A percentile compares a stretch with the other conserved stretches of the same genome.
phyloP scores from a whole-genome alignment of 2,888 invertebrate genomes.

The Plagodis pulveraria region DNA sequence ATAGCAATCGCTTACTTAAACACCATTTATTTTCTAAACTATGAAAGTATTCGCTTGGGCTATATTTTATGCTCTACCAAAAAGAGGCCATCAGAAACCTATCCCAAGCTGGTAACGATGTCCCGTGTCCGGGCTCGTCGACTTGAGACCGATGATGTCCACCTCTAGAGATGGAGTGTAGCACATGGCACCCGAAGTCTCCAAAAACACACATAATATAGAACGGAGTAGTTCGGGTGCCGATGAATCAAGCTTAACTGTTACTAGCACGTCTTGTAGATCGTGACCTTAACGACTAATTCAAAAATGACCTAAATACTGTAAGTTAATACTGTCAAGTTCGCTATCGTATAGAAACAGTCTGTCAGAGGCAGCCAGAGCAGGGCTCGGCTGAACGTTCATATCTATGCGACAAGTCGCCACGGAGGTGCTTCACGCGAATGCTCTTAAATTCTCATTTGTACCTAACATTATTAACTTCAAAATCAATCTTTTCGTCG shows the following conservation, averaged over 20 bases:
- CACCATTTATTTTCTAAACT: conserved; percentile 21
- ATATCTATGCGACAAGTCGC: neutral
- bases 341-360: conserved; percentile 46
- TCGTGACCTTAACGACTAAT: conserved; percentile 50
- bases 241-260: conserved; percentile 18
- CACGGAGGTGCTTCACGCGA: conserved; percentile 13
- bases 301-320: conserved; percentile 58
- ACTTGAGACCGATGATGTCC: conserved; percentile 17
- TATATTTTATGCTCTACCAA: conserved; percentile 18
- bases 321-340: conserved; percentile 59
- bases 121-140: conserved; percentile 15
- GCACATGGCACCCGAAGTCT: conserved; percentile 39
- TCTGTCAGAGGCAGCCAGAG: conserved; percentile 35
- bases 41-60: conserved; percentile 13
- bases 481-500: too few species aligned
- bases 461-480: too few species aligned
- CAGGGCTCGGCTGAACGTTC: conserved; percentile 8
- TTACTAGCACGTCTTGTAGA: conserved; percentile 46
- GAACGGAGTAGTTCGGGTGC: conserved; percentile 10
- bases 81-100: conserved; percentile 52
- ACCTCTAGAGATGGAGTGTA: conserved; percentile 28
- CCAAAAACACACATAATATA: conserved; percentile 48
- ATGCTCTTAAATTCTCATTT: neutral
- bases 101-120: conserved; percentile 42
- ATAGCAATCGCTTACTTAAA: conserved; percentile 41